phyloP scores from a whole-genome alignment of 2,888 invertebrate genomes.

The Biston stratarius region DNA sequence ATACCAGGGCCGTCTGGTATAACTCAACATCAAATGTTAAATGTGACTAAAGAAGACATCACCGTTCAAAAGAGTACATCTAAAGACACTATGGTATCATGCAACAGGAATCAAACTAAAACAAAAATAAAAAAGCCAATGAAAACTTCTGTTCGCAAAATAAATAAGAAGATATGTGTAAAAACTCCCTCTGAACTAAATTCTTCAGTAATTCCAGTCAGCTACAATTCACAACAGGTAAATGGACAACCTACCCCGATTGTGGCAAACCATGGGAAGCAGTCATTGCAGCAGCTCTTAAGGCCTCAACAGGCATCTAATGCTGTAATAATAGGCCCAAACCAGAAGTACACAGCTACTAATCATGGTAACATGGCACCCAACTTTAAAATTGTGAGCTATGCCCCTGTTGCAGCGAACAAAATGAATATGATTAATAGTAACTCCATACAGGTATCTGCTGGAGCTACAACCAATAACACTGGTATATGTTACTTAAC shows the following conservation, averaged over 20 bases:
- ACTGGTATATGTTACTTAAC: neutral
- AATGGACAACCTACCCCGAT: conserved; percentile 5
- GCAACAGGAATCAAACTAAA: neutral
- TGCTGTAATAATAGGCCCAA: neutral
- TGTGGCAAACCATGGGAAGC: neutral
- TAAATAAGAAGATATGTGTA: conserved; percentile 20
- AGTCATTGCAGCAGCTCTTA: conserved; percentile 2
- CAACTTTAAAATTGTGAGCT: neutral
- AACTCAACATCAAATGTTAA: neutral
- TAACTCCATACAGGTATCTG: neutral
- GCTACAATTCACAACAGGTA: neutral
- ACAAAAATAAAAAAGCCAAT: neutral
- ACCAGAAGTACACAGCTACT: neutral
- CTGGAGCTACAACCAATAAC: neutral
- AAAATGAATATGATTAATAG: conserved; percentile 4
- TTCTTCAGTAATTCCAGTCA: neutral
- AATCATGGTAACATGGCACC: neutral
- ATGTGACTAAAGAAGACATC: too few species aligned
- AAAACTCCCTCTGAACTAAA: conserved; percentile 13
- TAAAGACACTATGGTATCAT: neutral
- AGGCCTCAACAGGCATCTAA: neutral
- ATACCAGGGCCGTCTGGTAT: conserved; percentile 13
- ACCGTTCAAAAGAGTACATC: neutral
- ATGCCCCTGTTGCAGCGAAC: neutral
- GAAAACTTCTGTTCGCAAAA: conserved; percentile 5